Conservation (phyloP, 1,140 invertebrate species). For the Pectinophora gossypiella region DNA sequence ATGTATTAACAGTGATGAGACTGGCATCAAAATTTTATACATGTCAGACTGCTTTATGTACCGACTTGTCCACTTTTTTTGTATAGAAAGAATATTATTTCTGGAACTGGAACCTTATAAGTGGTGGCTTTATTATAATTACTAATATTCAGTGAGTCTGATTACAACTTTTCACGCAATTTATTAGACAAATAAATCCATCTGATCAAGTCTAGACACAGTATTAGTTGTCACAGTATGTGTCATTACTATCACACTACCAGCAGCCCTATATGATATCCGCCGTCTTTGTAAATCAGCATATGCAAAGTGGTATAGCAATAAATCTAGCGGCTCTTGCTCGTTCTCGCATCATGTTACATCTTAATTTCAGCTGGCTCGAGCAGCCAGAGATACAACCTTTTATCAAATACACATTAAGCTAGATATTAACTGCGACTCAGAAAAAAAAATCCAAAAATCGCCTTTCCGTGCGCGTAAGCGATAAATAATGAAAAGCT, state of each 20-base stretch:
- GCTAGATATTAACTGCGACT: slow-evolving; percentile 65
- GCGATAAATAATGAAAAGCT: slow-evolving; percentile 56
- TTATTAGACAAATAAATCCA: too few relatives aligned
- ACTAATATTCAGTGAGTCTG: too few relatives aligned
- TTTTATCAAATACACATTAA: slow-evolving; percentile 73
- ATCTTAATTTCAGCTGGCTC: slow-evolving; percentile 75
- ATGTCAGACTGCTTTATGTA: too few relatives aligned
- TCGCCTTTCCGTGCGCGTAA: slow-evolving; percentile 46
- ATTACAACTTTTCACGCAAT: too few relatives aligned
- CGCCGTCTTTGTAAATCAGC: slow-evolving; percentile 75
- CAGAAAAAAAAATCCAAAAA: slow-evolving; percentile 36
- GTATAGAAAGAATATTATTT: too few relatives aligned
- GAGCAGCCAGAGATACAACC: slow-evolving; percentile 67
- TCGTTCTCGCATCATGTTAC: slow-evolving; percentile 78
- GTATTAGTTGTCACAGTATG: too few relatives aligned
- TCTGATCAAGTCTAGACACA: too few relatives aligned
- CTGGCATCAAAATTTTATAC: too few relatives aligned
- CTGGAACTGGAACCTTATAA: too few relatives aligned
- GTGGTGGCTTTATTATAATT: too few relatives aligned
- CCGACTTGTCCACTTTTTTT: too few relatives aligned
- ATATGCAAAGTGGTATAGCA: slow-evolving; percentile 77
- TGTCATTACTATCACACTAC: neutral
- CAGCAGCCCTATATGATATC: slow-evolving; percentile 36
- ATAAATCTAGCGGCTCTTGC: slow-evolving; percentile 76
- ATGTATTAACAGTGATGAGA: too few relatives aligned